Conservation (phyloP, 2,888 invertebrate genomes). For the Mystacides longicornis region DNA sequence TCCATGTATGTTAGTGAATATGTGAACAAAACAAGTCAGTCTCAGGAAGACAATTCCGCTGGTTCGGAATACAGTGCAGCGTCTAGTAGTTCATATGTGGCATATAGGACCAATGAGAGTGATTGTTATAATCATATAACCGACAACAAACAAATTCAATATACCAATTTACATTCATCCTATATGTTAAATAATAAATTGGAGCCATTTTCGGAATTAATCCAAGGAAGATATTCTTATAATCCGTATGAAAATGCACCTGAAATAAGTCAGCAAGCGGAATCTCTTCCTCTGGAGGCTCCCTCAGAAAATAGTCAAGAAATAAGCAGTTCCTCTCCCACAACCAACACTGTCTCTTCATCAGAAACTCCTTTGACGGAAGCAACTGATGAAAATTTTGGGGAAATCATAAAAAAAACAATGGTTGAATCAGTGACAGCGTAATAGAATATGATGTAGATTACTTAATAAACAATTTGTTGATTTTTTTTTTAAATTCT, state of each 20-base stretch:
- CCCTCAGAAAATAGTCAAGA: constrained; percentile 28
- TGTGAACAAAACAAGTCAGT: constrained; percentile 33
- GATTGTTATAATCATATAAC: constrained; percentile 38
- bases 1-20: constrained; percentile 44
- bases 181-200: constrained; percentile 55
- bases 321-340: no score
- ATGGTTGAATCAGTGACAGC: constrained; percentile 87
- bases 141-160: constrained; percentile 49
- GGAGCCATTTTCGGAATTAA: constrained; percentile 60
- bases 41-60: constrained; percentile 26
- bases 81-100: constrained; percentile 30
- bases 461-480: not conserved
- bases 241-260: constrained; percentile 45
- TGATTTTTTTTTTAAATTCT: not conserved
- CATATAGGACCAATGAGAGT: constrained; percentile 37
- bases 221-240: constrained; percentile 50
- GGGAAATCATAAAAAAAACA: constrained; percentile 86
- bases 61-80: constrained; percentile 34
- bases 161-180: constrained; percentile 60
- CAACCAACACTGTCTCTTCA: no score
- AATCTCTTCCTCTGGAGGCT: constrained; percentile 13
- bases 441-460: constrained; percentile 39
- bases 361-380: constrained; percentile 30
- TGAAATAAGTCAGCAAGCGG: constrained; percentile 31
- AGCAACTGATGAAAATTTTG: constrained; percentile 65